These are phyloP conservation scores for Stramonita haemastoma DNA, from an alignment of 2,888 invertebrate genomes.

Conservation along the genomic window DNA sequence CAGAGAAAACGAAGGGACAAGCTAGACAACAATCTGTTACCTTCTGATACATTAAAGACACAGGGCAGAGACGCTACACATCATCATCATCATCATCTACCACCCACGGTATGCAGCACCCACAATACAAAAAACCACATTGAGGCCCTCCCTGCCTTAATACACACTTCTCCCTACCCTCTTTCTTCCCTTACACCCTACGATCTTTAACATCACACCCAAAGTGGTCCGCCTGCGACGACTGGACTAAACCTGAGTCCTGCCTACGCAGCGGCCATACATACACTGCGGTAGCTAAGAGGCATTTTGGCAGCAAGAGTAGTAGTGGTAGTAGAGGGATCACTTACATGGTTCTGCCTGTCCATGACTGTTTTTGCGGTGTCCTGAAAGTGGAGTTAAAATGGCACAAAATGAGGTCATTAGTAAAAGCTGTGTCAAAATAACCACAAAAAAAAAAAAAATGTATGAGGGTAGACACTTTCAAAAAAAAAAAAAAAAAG, in stretches of 20 bases:
- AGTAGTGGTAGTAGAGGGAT: slow-evolving; percentile 29
- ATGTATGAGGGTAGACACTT: slow-evolving; percentile 24
- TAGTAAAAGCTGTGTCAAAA: slow-evolving; percentile 45
- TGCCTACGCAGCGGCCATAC: not conserved
- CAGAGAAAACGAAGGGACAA: not conserved
- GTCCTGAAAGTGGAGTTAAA: slow-evolving; percentile 63
- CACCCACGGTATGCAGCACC: no score
- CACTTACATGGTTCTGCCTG: slow-evolving; percentile 68
- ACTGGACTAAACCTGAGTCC: not conserved
- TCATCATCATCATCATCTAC: no score
- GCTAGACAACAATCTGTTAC: not conserved
- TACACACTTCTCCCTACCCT: not conserved
- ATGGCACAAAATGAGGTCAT: slow-evolving; percentile 50
- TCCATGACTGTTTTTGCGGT: slow-evolving; percentile 60
- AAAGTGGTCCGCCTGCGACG: not conserved
- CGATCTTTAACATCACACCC: no score
- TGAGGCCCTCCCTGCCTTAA: not conserved
- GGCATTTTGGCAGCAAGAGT: slow-evolving; percentile 25
- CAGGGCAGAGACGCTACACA: no score
- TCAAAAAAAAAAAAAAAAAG: not conserved
- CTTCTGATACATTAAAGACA: no score
- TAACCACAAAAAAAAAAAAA: slow-evolving; percentile 17
- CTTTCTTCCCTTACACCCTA: not conserved
- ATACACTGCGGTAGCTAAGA: slow-evolving; percentile 15
- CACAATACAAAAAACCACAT: not conserved